phyloP scores from a whole-genome alignment of 2,797 vertebrate genomes.

The Megaceryle alcyon region DNA sequence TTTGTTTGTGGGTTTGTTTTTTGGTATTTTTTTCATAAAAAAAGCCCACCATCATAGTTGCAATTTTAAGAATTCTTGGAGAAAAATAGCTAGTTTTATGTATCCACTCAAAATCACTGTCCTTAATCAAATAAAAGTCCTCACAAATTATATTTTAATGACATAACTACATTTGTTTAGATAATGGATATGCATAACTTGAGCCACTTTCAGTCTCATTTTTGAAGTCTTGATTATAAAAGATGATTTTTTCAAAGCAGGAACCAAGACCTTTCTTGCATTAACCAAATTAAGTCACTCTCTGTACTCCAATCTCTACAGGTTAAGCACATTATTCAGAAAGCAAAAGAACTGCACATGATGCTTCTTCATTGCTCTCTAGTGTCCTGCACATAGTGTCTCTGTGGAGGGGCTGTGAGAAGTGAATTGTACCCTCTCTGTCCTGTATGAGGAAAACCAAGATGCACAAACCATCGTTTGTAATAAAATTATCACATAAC shows the following conservation, averaged over 20 bases:
- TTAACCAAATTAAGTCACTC: background rate
- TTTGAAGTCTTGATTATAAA: background rate
- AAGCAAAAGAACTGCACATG: background rate
- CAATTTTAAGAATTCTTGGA: background rate
- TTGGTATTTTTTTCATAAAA: background rate
- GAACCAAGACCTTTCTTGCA: background rate
- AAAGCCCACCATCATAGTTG: fast-evolving
- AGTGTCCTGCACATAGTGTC: background rate
- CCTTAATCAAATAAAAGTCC: background rate
- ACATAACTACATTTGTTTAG: background rate
- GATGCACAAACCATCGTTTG: background rate
- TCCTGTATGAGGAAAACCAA: background rate
- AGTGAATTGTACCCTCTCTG: background rate
- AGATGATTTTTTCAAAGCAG: background rate
- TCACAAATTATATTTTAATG: background rate
- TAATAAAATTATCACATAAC: background rate
- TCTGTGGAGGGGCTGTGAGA: background rate
- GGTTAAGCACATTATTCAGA: background rate
- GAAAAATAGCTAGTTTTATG: background rate
- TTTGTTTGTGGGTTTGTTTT: too few relatives aligned
- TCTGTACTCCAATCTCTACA: background rate
- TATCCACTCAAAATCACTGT: background rate
- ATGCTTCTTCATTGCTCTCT: background rate
- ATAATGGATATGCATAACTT: background rate
- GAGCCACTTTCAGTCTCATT: background rate